Conservation (phyloP, 2,113 vertebrate genomes). For the Physeter macrocephalus region DNA sequence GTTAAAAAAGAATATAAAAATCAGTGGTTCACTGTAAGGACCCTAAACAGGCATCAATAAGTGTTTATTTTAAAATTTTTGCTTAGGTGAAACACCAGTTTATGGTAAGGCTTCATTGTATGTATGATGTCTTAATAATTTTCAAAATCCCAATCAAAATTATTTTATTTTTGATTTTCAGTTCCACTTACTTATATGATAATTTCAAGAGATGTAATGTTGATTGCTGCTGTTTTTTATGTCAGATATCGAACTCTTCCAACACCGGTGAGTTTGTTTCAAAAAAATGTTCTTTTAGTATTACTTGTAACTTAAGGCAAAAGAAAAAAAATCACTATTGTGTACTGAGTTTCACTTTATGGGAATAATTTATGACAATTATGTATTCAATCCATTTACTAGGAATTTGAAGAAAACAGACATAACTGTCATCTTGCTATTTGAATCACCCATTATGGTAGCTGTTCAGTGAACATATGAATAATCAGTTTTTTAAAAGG, state of each 20-base stretch:
- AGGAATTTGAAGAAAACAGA: neutral
- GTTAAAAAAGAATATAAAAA: neutral
- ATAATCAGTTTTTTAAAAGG: neutral
- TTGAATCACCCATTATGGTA: neutral
- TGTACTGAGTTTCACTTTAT: neutral
- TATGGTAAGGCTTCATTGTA: neutral
- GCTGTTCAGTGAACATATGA: neutral
- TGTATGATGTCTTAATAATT: neutral
- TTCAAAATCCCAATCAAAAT: constrained; percentile 28
- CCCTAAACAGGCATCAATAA: neutral
- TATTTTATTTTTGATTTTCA: constrained; percentile 76
- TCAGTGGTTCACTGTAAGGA: neutral
- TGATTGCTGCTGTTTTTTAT: constrained; percentile 97
- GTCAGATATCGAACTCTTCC: constrained; percentile 97
- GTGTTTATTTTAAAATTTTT: neutral
- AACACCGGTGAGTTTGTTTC: constrained; percentile 89
- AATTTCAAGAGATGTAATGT: constrained; percentile 90
- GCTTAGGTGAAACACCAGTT: neutral
- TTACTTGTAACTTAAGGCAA: neutral
- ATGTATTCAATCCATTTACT: neutral
- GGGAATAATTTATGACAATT: neutral
- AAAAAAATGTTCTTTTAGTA: neutral
- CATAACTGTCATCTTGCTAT: neutral
- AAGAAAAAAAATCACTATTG: neutral
- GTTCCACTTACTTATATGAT: constrained; percentile 93